phyloP scores from a whole-genome alignment of 2,888 invertebrate species.

The Acrobasis suavella region DNA sequence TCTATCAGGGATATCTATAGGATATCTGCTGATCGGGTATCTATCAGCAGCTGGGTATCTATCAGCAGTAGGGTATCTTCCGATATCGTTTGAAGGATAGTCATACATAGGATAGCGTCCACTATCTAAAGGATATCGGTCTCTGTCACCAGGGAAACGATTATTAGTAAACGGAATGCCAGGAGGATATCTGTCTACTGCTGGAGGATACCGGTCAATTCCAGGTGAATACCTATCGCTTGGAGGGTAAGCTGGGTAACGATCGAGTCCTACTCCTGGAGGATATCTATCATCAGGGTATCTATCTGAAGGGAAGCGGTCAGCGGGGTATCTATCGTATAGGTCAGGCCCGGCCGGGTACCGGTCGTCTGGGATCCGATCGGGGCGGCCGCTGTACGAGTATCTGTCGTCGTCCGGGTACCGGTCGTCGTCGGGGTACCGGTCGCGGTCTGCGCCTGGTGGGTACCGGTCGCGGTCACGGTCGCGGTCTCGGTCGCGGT shows the following conservation, averaged over 20 bases:
- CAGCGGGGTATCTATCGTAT: conserved; percentile 54
- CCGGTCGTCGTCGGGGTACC: conserved; percentile 78
- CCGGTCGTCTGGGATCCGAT: conserved; percentile 67
- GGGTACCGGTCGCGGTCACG: conserved; percentile 64
- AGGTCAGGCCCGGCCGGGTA: conserved; percentile 54
- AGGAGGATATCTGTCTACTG: conserved; percentile 78
- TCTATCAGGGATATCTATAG: conserved; percentile 62
- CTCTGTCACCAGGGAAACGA: conserved; percentile 50
- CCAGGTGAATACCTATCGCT: conserved; percentile 70
- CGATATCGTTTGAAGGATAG: conserved; percentile 47
- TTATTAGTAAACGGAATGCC: conserved; percentile 41
- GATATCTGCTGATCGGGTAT: conserved; percentile 41
- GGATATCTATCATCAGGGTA: conserved; percentile 80
- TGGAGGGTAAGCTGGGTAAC: conserved; percentile 60
- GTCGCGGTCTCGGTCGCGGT: conserved; percentile 50
- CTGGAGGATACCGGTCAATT: conserved; percentile 78
- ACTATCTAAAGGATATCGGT: conserved; percentile 65
- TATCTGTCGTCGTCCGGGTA: conserved; percentile 74
- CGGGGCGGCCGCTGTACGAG: conserved; percentile 41
- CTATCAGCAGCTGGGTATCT: conserved; percentile 65
- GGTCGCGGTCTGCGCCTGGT: conserved; percentile 72
- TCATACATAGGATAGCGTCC: conserved; percentile 65
- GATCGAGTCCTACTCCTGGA: conserved; percentile 55
- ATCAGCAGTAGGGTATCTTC: conserved; percentile 60
- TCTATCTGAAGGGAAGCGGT: conserved; percentile 56